Evolutionary conservation across 2,113 vertebrate species (phyloP), one percentile per base, ranked within the genome.

Genomic region (Lanius ludovicianus): DNA sequence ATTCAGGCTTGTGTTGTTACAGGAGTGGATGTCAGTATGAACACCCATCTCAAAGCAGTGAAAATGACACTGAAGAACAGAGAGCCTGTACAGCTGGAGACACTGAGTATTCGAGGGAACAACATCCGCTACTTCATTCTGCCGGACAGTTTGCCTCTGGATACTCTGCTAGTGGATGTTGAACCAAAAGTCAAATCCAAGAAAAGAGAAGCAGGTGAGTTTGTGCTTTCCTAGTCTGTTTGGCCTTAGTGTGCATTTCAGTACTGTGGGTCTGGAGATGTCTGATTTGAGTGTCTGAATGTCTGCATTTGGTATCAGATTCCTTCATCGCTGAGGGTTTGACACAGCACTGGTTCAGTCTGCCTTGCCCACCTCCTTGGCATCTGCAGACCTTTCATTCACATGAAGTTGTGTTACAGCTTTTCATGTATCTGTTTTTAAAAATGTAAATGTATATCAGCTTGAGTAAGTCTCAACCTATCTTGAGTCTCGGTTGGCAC

Each of bases 21-120:
- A 99, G 99, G 99, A 90, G 99, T 99, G 44, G 98, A 99, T 83
- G 99, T 99, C 85, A 99, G 99, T 69, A 99, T 99, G 99, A 99
- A 99, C 84, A 99, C 99, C 0, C 99, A 99, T 95, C 98, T 99
- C 93, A 99, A 99, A 96, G 99, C 99, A 4, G 99, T 99, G 95
- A 99, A 99, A 94, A 99, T 99, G 99, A 99, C 99, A 1, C 98
- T 99, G 95, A 99, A 99, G 97, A 99, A 99, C 98, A 98, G 99
- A 94, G 99, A 99, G 68, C 99, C 99, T 2, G 99, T 99, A 23
- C 99, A 99, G 97, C 97, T 99, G 94, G 99, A 99, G 95, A 99
- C 99, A 0, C 98, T 99, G 84, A 99, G 99, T 70, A 99, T 99
- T 96, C 98, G 99, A 44, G 99, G 99, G 88, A 99, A 99, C 97